These are phyloP conservation scores for Meloidogyne exigua DNA, from an alignment of 1,140 invertebrate genomes.

Conservation along the genomic window DNA sequence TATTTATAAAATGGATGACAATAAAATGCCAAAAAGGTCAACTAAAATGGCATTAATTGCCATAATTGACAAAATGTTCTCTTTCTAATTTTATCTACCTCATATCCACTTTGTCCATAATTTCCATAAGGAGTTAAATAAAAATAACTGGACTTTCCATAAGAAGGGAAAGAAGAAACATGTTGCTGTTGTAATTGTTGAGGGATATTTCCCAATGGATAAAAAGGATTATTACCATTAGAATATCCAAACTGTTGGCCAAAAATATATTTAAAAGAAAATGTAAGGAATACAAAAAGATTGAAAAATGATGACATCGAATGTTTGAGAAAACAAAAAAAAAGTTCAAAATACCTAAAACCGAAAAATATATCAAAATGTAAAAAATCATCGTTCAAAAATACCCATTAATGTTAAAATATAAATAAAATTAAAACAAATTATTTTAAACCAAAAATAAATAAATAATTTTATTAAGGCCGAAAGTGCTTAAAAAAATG, in stretches of 20 bases:
- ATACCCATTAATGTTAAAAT: too few species aligned
- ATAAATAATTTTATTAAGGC: too few species aligned
- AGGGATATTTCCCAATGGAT: not conserved
- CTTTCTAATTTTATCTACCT: not conserved
- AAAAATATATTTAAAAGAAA: not conserved
- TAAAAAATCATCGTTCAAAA: too few species aligned
- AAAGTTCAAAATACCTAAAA: not conserved
- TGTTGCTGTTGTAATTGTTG: not conserved
- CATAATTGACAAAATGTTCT: not conserved
- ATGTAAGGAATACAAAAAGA: not conserved
- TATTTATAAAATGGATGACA: too few species aligned
- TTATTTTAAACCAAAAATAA: too few species aligned
- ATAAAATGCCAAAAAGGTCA: too few species aligned
- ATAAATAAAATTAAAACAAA: too few species aligned
- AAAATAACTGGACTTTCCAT: constrained; percentile 11
- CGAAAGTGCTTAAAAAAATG: too few species aligned
- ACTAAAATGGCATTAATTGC: too few species aligned
- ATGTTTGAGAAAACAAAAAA: not conserved
- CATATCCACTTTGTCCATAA: constrained; percentile 26
- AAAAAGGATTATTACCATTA: not conserved
- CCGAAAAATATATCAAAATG: not conserved
- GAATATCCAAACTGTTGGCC: not conserved
- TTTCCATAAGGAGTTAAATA: constrained; percentile 14
- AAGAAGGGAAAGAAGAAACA: not conserved
- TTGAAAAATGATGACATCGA: not conserved